Conservation (phyloP, 2,888 invertebrate species). For the Argyresthia albistria region DNA sequence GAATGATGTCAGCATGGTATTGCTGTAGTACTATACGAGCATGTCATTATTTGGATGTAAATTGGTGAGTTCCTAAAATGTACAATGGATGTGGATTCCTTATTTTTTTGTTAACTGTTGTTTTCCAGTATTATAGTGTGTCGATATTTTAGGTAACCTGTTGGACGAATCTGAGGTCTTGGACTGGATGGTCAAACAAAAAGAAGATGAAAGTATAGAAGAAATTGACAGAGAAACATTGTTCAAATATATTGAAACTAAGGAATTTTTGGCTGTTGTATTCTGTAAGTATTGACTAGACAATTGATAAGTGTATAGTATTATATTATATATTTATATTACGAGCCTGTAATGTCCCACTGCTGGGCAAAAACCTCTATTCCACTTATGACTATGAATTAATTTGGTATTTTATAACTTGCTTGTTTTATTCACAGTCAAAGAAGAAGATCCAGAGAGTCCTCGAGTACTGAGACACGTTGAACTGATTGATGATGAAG, state of each 20-base stretch:
- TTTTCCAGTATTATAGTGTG: slow-evolving; percentile 27
- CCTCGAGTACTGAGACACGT: slow-evolving; percentile 87
- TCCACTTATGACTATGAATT: too few relatives aligned
- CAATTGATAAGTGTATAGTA: background rate
- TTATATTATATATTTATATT: background rate
- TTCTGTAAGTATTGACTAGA: slow-evolving; percentile 82
- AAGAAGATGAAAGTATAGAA: slow-evolving; percentile 92
- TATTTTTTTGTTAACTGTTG: slow-evolving; percentile 6
- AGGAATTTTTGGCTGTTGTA: slow-evolving; percentile 92
- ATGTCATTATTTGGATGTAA: slow-evolving; percentile 59
- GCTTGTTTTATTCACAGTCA: slow-evolving; percentile 68
- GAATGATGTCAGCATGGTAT: slow-evolving; percentile 71
- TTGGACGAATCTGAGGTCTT: slow-evolving; percentile 86
- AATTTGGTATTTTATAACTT: background rate
- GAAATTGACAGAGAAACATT: slow-evolving; percentile 88
- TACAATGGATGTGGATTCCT: slow-evolving; percentile 71
- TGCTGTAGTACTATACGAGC: slow-evolving; percentile 61
- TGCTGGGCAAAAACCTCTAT: too few relatives aligned
- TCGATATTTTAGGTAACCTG: slow-evolving; percentile 63
- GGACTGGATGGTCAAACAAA: slow-evolving; percentile 93
- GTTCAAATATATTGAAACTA: slow-evolving; percentile 87
- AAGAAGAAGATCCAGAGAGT: slow-evolving; percentile 86
- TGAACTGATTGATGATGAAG: slow-evolving; percentile 93
- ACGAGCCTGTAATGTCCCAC: too few relatives aligned
- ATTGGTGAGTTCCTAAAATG: slow-evolving; percentile 61